These are phyloP conservation scores for Diplolepis rosae DNA, from an alignment of 2,888 invertebrate genomes.

Conservation along the genomic window DNA sequence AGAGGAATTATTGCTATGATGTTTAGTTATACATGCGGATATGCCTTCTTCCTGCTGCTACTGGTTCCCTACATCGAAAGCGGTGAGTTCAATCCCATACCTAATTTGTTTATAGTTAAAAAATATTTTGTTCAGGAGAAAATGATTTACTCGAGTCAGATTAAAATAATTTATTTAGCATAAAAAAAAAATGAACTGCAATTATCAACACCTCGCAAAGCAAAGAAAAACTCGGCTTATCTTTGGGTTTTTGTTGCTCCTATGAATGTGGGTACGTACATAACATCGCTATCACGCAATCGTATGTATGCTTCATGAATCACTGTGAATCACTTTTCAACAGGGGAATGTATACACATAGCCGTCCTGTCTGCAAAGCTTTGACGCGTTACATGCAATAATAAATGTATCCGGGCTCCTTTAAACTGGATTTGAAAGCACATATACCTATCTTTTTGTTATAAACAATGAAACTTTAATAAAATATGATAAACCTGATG, in stretches of 20 bases:
- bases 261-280: too few species aligned
- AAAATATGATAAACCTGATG: conserved; percentile 18
- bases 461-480: conserved; percentile 11
- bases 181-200: neutral
- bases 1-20: conserved; percentile 68
- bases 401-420: neutral
- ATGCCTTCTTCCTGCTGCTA: conserved; percentile 81
- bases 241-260: neutral
- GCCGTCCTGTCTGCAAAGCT: neutral
- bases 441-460: neutral
- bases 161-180: neutral
- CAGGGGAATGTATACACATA: neutral
- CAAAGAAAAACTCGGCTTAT: neutral
- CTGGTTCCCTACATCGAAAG: conserved; percentile 82
- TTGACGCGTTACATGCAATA: conserved; percentile 1
- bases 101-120: too few species aligned
- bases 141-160: neutral
- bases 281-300: too few species aligned
- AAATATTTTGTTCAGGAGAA: neutral
- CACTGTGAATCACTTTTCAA: conserved; percentile 3
- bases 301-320: conserved; percentile 13
- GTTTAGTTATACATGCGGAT: conserved; percentile 74
- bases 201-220: neutral
- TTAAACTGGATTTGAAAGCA: neutral
- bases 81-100: too few species aligned